Evolutionary conservation across 64 coral and sea anemone species (phyloP).

Genomic region (Stichodactyla mertensii): DNA sequence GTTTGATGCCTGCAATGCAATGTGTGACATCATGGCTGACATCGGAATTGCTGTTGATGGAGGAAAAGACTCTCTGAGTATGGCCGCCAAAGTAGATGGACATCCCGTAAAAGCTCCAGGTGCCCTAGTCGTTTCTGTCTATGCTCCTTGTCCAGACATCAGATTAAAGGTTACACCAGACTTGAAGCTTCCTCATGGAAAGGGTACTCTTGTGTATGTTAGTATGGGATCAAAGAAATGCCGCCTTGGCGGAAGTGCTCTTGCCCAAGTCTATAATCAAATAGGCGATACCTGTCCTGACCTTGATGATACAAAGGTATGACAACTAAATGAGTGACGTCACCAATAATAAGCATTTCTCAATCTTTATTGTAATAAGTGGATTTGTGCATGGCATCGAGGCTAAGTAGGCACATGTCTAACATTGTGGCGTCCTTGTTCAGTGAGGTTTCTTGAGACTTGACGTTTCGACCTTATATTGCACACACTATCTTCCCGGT

Average conservation of each 20-base stretch:
- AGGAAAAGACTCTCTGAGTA: constrained; percentile 97
- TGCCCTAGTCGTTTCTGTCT: constrained; percentile 85
- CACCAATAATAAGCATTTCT: too few relatives aligned
- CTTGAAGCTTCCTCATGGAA: constrained; percentile 63
- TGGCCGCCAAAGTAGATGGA: constrained; percentile 81
- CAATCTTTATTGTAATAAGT: too few relatives aligned
- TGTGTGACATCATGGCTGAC: constrained; percentile 82
- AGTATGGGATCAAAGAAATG: constrained; percentile 36
- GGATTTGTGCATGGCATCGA: neutral
- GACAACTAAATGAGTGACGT: neutral
- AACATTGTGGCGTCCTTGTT: too few relatives aligned
- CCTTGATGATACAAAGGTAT: constrained; percentile 67
- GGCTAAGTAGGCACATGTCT: too few relatives aligned
- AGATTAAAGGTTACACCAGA: constrained; percentile 86
- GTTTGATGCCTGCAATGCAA: constrained; percentile 80
- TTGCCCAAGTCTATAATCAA: constrained; percentile 92
- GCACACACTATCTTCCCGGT: neutral
- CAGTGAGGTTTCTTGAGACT: too few relatives aligned
- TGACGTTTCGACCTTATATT: neutral
- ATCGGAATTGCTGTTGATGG: constrained; percentile 92
- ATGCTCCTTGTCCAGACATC: constrained; percentile 86
- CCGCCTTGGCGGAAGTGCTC: constrained; percentile 86
- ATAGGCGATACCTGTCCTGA: constrained; percentile 76
- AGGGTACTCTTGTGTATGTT: constrained; percentile 62
- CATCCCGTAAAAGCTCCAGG: constrained; percentile 91